A percentile compares a stretch with the other conserved stretches of the same genome.
Evolutionary conservation across 2,113 vertebrate genomes (phyloP).

Genomic region (Hyla sarda): DNA sequence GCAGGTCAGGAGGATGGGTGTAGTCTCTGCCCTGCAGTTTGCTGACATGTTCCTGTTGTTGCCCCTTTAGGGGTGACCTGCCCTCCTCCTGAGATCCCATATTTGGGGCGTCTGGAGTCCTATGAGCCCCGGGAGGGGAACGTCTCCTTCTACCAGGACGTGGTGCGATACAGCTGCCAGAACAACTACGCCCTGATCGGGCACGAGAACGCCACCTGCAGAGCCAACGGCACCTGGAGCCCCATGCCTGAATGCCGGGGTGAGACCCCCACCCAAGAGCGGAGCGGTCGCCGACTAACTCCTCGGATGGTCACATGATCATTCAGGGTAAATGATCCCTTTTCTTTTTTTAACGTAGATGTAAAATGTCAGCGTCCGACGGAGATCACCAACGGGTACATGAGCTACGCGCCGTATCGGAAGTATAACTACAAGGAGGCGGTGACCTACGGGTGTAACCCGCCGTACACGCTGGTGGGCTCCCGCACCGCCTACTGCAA

Average conservation of each 20-base stretch:
- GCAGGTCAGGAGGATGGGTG: background rate
- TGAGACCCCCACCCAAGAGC: slow-evolving; percentile 65
- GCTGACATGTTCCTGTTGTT: background rate
- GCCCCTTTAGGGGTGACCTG: slow-evolving; percentile 77
- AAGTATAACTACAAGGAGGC: slow-evolving; percentile 80
- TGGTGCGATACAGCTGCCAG: slow-evolving; percentile 76
- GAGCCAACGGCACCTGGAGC: slow-evolving; percentile 79
- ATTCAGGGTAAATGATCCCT: no score
- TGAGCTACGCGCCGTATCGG: slow-evolving; percentile 78
- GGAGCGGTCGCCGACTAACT: no score
- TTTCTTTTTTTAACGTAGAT: slow-evolving; percentile 67
- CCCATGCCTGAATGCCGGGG: slow-evolving; percentile 80
- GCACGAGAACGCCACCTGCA: slow-evolving; percentile 76
- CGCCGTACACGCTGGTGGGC: slow-evolving; percentile 77
- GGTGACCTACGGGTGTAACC: slow-evolving; percentile 82
- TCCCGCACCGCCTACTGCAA: slow-evolving; percentile 75
- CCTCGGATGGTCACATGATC: no score
- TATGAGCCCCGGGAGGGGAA: slow-evolving; percentile 63
- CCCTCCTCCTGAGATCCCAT: slow-evolving; percentile 73
- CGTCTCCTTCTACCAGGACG: slow-evolving; percentile 66
- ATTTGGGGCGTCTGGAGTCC: slow-evolving; percentile 72
- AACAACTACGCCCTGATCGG: slow-evolving; percentile 78
- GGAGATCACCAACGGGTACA: slow-evolving; percentile 80
- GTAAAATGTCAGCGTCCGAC: slow-evolving; percentile 81
- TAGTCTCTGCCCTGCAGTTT: background rate